These are phyloP conservation scores for Pogonomyrmex californicus DNA, from an alignment of 1,140 invertebrate species.

Conservation along the genomic window DNA sequence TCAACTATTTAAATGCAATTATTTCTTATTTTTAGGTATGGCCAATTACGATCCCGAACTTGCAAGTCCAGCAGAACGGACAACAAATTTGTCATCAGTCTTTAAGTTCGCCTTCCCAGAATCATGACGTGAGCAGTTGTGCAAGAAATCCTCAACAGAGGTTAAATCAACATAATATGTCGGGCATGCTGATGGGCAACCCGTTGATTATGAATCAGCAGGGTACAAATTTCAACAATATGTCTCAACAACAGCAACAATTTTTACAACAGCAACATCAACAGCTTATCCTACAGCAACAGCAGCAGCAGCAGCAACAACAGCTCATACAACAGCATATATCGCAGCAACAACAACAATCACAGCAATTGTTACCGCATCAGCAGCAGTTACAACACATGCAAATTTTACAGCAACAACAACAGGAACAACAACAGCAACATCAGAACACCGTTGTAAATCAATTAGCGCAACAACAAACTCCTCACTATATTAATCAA, in stretches of 20 bases:
- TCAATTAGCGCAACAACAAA: constrained; percentile 81
- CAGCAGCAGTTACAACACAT: constrained; percentile 82
- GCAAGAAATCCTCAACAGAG: constrained; percentile 81
- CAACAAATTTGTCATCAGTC: constrained; percentile 82
- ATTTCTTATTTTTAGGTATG: constrained; percentile 78
- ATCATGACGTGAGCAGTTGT: constrained; percentile 78
- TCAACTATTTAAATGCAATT: constrained; percentile 9
- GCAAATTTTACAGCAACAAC: constrained; percentile 82
- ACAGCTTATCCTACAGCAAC: constrained; percentile 80
- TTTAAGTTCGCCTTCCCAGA: constrained; percentile 80
- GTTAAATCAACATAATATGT: constrained; percentile 83
- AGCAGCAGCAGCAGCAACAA: constrained; percentile 78
- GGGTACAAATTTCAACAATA: constrained; percentile 81
- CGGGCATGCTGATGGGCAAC: constrained; percentile 85
- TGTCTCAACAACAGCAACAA: constrained; percentile 78
- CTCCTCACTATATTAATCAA: constrained; percentile 77
- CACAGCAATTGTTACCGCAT: constrained; percentile 76
- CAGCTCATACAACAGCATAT: constrained; percentile 82
- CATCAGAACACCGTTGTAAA: constrained; percentile 80
- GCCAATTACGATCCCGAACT: constrained; percentile 84
- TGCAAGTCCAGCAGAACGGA: constrained; percentile 81
- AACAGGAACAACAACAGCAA: constrained; percentile 78
- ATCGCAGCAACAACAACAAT: constrained; percentile 76
- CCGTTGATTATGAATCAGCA: constrained; percentile 85
- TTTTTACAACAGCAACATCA: constrained; percentile 78